Evolutionary conservation across 2,113 vertebrate species (phyloP), one percentile per base, ranked within the genome.

Genomic region (Ochotona curzoniae): DNA sequence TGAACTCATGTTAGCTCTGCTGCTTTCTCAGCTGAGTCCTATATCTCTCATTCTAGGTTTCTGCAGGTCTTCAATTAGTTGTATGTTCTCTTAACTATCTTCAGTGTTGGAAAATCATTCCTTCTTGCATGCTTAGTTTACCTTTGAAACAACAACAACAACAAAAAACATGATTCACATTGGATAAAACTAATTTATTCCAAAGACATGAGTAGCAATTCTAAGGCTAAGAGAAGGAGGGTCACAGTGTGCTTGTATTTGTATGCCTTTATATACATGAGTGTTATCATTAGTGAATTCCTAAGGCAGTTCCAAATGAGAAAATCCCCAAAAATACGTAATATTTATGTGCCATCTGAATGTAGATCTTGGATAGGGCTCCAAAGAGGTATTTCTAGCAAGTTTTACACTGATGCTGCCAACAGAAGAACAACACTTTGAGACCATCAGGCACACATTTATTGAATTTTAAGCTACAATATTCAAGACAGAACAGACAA

Each of bases 111-210:
- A 47, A 88, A 71, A 64, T 61, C 11, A 35, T 90, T 89, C 25
- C 67, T 60, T 81, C 63, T 76, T 63, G 11, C 60, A 63, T 47
- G 32, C 78, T 74, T 54, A 32, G 90, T 82, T 61, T 85, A 25
- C 69, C 71, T 83, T 90, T 74, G 51, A 71, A 94, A 74, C 38
- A 44, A 44, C 38, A 44, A 44, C 38, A 44, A n/a, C n/a, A n/a
- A 44, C 38, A 44, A 44, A 3, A 89, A 82, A 49, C 1, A 32
- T 82, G 49, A 82, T 51, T 79, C 25, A 82, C 92, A 79, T 5
- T 64, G 5, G 54, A 57, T 88, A 71, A 83, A 93, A 38, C 8
- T 14, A 63, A 30, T 35, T 51, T 81, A 18, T 73, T 90, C 87
- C 4, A 67, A 88, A 93, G 82, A 57, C 38, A 44, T n/a, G 73